Evolutionary conservation across 1,140 invertebrate species (phyloP).

Genomic region (Meloidogyne chitwoodi): DNA sequence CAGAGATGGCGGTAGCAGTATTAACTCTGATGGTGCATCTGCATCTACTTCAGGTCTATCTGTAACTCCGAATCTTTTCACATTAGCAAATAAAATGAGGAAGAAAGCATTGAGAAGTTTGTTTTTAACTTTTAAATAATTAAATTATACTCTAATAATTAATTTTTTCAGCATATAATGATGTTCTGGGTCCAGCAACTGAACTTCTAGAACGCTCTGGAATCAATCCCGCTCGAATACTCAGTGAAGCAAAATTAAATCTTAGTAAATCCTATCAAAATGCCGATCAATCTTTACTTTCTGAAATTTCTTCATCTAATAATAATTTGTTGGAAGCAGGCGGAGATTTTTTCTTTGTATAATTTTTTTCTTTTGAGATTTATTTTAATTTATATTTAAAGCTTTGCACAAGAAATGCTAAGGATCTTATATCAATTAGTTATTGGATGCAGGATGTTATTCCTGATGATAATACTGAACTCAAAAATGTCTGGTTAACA

Average conservation of each 20-base stretch:
- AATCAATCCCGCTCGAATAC: conserved; percentile 33
- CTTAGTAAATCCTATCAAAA: conserved; percentile 42
- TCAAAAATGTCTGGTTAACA: conserved; percentile 23
- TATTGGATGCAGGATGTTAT: conserved; percentile 47
- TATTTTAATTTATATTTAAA: conserved; percentile 14
- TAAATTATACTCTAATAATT: conserved; percentile 16
- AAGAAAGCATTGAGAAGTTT: conserved; percentile 50
- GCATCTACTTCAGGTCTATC: background rate
- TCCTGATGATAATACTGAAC: conserved; percentile 10
- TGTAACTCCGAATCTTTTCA: conserved; percentile 44
- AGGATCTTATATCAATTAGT: conserved; percentile 34
- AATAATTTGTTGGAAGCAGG: conserved; percentile 13
- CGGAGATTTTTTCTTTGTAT: conserved; percentile 20
- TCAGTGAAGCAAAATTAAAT: conserved; percentile 48
- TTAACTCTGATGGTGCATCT: background rate
- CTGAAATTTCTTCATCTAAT: conserved; percentile 17
- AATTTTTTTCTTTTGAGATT: background rate
- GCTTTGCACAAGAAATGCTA: conserved; percentile 28
- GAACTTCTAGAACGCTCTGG: conserved; percentile 42
- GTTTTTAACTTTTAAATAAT: background rate
- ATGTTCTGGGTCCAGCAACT: conserved; percentile 31
- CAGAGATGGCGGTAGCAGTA: conserved; percentile 16
- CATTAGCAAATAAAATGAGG: conserved; percentile 45
- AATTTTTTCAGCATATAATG: conserved; percentile 42
- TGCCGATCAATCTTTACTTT: conserved; percentile 15